Evolutionary conservation across 1,140 invertebrate genomes (phyloP).

Genomic region (Wasmannia auropunctata): DNA sequence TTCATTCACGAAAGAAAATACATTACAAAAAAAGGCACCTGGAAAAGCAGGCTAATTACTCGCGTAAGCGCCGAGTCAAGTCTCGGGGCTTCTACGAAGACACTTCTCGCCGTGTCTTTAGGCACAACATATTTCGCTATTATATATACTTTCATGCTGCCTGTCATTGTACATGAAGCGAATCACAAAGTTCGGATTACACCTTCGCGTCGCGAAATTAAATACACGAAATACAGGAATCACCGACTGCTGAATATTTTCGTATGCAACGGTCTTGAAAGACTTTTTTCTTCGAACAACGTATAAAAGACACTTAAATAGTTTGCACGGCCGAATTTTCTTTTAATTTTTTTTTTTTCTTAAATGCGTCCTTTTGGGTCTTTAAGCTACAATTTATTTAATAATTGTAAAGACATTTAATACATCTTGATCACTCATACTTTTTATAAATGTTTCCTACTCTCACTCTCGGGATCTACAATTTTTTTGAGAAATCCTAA

Average conservation of each 20-base stretch:
- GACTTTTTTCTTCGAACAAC: neutral
- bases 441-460: neutral
- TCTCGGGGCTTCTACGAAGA: slow-evolving; percentile 60
- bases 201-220: slow-evolving; percentile 22
- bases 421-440: neutral
- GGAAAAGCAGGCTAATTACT: slow-evolving; percentile 71
- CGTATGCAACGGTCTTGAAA: neutral
- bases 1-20: slow-evolving; percentile 63
- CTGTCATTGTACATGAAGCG: slow-evolving; percentile 67
- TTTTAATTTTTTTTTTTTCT: slow-evolving; percentile 8
- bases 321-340: neutral
- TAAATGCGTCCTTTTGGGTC: neutral
- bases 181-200: slow-evolving; percentile 11
- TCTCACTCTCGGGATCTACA: neutral
- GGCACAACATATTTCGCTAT: slow-evolving; percentile 69
- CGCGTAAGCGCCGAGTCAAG: slow-evolving; percentile 3
- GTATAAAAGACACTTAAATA: slow-evolving; percentile 1
- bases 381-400: neutral
- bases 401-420: neutral
- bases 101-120: slow-evolving; percentile 62
- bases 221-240: slow-evolving; percentile 20
- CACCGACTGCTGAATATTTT: neutral
- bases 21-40: slow-evolving; percentile 76
- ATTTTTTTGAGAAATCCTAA: neutral
- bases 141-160: slow-evolving; percentile 73